Evolutionary conservation across 2,888 invertebrate genomes (phyloP).

Genomic region (Steinernema scapterisci): DNA sequence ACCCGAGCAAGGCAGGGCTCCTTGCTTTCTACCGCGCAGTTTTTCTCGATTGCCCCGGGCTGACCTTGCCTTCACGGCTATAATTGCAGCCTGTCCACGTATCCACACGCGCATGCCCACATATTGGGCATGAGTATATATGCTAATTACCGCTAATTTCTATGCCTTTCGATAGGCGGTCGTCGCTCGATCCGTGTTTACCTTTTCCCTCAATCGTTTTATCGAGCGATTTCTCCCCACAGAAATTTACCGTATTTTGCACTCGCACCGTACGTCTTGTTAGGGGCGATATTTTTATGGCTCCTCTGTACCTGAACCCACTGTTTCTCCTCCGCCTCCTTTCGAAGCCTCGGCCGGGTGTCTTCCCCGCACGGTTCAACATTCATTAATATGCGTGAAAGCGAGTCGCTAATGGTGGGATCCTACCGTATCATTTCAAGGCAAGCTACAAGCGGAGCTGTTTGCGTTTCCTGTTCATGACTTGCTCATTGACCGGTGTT

Average conservation of each 20-base stretch:
- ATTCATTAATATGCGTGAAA: conserved; percentile 25
- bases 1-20: conserved; percentile 15
- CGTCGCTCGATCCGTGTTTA: neutral
- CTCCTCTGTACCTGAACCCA: neutral
- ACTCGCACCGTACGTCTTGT: neutral
- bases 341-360: neutral
- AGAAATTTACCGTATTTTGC: neutral
- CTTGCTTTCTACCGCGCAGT: conserved; percentile 3
- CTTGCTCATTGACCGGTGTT: neutral
- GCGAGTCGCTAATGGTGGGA: neutral
- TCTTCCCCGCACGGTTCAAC: neutral
- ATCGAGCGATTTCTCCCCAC: neutral
- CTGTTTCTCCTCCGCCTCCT: neutral
- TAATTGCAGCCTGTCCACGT: conserved; percentile 30
- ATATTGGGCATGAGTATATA: conserved; percentile 19
- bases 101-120: conserved; percentile 15
- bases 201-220: neutral
- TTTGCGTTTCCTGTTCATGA: neutral
- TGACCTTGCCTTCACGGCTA: conserved; percentile 32
- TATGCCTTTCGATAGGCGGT: conserved; percentile 20
- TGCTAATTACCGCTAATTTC: conserved; percentile 24
- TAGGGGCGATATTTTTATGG: neutral
- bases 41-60: conserved; percentile 24
- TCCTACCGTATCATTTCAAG: conserved; percentile 17
- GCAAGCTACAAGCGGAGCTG: too few relatives aligned